A percentile compares a stretch with the other conserved stretches of the same genome.
Evolutionary conservation across 1,140 invertebrate genomes (phyloP).

Genomic region (Oscheius sp.): DNA sequence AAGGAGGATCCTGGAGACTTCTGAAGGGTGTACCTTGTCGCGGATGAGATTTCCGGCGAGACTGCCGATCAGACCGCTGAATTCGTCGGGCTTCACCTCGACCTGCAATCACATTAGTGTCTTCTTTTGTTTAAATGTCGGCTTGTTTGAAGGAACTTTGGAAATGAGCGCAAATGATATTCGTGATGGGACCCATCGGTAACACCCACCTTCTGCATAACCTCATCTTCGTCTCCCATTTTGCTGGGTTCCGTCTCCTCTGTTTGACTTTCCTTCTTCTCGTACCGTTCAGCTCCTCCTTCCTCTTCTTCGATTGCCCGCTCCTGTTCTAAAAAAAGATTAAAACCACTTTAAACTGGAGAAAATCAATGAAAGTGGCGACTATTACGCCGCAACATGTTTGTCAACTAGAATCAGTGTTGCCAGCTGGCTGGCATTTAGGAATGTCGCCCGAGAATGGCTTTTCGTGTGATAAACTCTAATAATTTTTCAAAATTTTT

Average conservation of each 20-base stretch:
- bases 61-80: constrained; percentile 59
- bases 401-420: too few species aligned
- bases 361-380: neutral
- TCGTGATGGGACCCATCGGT: neutral
- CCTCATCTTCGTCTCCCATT: constrained; percentile 39
- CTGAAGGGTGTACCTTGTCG: constrained; percentile 39
- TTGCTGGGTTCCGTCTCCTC: constrained; percentile 14
- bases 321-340: neutral
- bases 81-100: constrained; percentile 53
- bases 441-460: too few species aligned
- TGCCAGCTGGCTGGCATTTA: too few species aligned
- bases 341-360: neutral
- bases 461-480: too few species aligned
- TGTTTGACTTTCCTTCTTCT: neutral
- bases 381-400: too few species aligned
- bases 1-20: neutral
- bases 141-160: neutral
- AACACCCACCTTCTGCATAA: constrained; percentile 22
- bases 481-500: too few species aligned
- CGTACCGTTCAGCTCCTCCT: neutral
- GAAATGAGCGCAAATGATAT: neutral
- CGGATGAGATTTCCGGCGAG: constrained; percentile 56
- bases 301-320: too few species aligned
- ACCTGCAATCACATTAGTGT: constrained; percentile 39
- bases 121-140: neutral